Evolutionary conservation across 2,888 invertebrate species (phyloP).

Genomic region (Seira sanloemensis): DNA sequence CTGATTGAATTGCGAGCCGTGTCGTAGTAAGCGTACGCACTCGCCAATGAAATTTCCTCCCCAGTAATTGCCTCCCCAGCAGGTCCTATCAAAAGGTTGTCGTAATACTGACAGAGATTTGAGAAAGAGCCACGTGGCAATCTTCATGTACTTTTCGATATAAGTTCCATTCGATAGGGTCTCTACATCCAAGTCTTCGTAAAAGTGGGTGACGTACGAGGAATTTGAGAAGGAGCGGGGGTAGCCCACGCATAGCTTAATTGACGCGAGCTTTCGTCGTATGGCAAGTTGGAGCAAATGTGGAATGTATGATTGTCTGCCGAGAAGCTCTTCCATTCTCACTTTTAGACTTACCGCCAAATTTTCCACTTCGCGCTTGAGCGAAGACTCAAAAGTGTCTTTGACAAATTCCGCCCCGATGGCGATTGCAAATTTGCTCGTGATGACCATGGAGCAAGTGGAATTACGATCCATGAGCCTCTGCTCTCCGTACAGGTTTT

Average conservation of each 20-base stretch:
- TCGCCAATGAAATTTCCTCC: conserved; percentile 27
- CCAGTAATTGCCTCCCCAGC: conserved; percentile 53
- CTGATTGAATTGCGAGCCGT: conserved; percentile 68
- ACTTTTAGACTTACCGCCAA: conserved; percentile 49
- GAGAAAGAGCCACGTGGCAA: conserved; percentile 60
- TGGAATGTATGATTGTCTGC: conserved; percentile 45
- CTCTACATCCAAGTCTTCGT: conserved; percentile 41
- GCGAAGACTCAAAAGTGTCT: conserved; percentile 49
- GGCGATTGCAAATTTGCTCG: conserved; percentile 58
- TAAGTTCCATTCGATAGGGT: conserved; percentile 34
- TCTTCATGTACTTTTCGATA: conserved; percentile 51
- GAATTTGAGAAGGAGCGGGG: conserved; percentile 49
- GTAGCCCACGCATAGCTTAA: conserved; percentile 65
- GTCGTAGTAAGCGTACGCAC: conserved; percentile 68
- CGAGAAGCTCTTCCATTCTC: conserved; percentile 55
- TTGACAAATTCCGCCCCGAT: conserved; percentile 61
- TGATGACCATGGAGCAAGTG: conserved; percentile 63
- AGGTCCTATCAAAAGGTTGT: conserved; percentile 60
- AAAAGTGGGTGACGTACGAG: conserved; percentile 49
- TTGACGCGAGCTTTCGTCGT: conserved; percentile 36
- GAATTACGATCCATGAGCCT: conserved; percentile 45
- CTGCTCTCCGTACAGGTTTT: conserved; percentile 59
- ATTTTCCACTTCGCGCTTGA: conserved; percentile 59
- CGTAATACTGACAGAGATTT: conserved; percentile 48
- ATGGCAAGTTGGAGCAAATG: conserved; percentile 51